Percentiles rank a stretch among this genome's conserved stretches.
These are phyloP conservation scores for Antigone vipio DNA, from an alignment of 2,113 vertebrate species.

Conservation along the genomic window DNA sequence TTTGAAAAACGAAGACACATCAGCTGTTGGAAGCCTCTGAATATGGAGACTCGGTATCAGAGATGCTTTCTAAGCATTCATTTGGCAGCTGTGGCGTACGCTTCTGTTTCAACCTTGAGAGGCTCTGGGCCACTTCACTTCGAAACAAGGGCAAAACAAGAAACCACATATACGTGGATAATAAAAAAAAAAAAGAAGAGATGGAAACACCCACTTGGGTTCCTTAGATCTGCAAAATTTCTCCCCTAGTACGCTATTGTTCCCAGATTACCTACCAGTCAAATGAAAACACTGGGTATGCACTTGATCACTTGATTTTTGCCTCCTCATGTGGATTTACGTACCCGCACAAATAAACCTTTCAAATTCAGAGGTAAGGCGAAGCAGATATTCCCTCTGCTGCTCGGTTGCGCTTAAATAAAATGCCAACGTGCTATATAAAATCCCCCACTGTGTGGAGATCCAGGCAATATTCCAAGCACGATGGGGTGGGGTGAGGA, in stretches of 20 bases:
- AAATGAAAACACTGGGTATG: neutral
- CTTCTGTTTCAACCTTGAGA: neutral
- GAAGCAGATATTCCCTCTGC: neutral
- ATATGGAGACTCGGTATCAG: neutral
- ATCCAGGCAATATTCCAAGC: neutral
- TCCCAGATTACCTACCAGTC: neutral
- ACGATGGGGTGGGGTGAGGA: conserved; percentile 11
- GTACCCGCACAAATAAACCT: neutral
- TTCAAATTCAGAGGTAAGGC: neutral
- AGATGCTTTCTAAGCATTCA: neutral
- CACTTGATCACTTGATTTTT: neutral
- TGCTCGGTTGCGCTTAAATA: neutral
- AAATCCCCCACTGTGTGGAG: conserved; percentile 12
- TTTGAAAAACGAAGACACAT: neutral
- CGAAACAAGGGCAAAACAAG: neutral
- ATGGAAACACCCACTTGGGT: neutral
- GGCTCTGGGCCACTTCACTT: neutral
- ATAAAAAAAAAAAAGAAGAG: neutral
- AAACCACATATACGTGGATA: rapidly evolving
- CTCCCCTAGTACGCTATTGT: too few species aligned
- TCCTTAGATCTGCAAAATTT: neutral
- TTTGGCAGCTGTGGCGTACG: neutral
- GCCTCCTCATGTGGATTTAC: neutral
- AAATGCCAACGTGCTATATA: neutral
- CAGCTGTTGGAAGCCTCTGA: neutral